A percentile compares a stretch with the other conserved stretches of the same genome.
phyloP scores from a whole-genome alignment of 2,888 invertebrate genomes.

The Agonopterix subpropinquella region DNA sequence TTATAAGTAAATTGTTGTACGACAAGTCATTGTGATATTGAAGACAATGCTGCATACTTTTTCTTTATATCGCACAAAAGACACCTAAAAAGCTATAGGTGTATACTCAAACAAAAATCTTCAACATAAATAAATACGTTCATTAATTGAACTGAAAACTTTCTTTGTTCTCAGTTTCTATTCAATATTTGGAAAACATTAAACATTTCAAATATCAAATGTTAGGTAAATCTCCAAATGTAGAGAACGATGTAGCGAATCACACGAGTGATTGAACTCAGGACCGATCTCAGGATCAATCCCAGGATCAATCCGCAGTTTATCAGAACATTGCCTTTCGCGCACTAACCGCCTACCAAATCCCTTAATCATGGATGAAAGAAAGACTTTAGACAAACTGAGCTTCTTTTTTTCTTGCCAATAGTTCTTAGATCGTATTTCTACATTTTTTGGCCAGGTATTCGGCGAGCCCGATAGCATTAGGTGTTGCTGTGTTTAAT shows the following conservation, averaged over 20 bases:
- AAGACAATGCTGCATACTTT: not conserved
- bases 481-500: too few relatives aligned
- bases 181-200: not conserved
- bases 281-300: conserved; percentile 21
- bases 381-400: not conserved
- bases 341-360: conserved; percentile 29
- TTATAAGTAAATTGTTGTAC: too few relatives aligned
- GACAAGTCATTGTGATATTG: too few relatives aligned
- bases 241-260: conserved; percentile 26
- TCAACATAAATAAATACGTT: not conserved
- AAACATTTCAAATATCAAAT: not conserved
- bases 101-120: not conserved
- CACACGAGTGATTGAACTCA: conserved; percentile 34
- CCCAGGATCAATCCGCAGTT: conserved; percentile 45
- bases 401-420: not conserved
- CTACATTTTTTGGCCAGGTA: too few relatives aligned
- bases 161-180: not conserved
- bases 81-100: not conserved
- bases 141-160: not conserved
- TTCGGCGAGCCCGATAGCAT: too few relatives aligned
- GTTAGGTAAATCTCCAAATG: conserved; percentile 6
- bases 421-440: too few relatives aligned
- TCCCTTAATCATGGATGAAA: conserved; percentile 9
- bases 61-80: not conserved
- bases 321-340: conserved; percentile 51